Base-by-base conservation (phyloP, 2,113 vertebrate species). In the Melanerpes formicivorus region DNA sequence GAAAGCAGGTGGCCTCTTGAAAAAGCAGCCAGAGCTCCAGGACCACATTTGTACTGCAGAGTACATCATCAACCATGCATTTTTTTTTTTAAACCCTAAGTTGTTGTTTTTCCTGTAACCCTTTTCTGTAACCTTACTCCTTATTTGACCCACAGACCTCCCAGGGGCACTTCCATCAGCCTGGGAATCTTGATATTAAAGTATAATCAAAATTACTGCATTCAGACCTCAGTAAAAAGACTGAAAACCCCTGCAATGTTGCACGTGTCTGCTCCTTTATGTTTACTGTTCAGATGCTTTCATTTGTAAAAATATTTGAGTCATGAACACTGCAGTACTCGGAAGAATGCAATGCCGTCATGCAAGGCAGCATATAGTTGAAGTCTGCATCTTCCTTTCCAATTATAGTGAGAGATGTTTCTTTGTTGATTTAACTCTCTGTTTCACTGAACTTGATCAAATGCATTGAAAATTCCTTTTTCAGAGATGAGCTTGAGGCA, bases 1-100 rank as follows among this genome's bases (percentile, higher is more conserved):
- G 76, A 95, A 96, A 96, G 89, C 79, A 93, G 84, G 93, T 92
- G 91, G 91, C 92, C 72, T 93, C 82, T 93, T 93, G 70, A 75
- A 93, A 93, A 93, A 67, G 50, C 44, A 80, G 48, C 42, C 81
- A 71, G 75, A 78, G 48, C 72, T 89, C 37, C 79, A 83, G 69
- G 79, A 92, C 58, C 25, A 25, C n/a, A 84, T 91, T 92, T 95
- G 75, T 94, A 44, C 73, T 72, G 71, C 37, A 90, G 88, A 90
- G 48, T 65, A 80, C 72, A 69, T 54, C 29, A 64, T 54, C 76
- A 80, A 37, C 84, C 48, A 17, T 78, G 58, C 72, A 62, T 92
- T 91, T 80, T 86, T 79, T 92, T 87, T 78, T 40, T 40, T 40
- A 11, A 89, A 89, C 27, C 25, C 19, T 2, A 25, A 88, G 52